A percentile compares a stretch with the other conserved stretches of the same genome.
These are phyloP conservation scores for Conus canariensis DNA, from an alignment of 2,888 invertebrate species.

Conservation along the genomic window DNA sequence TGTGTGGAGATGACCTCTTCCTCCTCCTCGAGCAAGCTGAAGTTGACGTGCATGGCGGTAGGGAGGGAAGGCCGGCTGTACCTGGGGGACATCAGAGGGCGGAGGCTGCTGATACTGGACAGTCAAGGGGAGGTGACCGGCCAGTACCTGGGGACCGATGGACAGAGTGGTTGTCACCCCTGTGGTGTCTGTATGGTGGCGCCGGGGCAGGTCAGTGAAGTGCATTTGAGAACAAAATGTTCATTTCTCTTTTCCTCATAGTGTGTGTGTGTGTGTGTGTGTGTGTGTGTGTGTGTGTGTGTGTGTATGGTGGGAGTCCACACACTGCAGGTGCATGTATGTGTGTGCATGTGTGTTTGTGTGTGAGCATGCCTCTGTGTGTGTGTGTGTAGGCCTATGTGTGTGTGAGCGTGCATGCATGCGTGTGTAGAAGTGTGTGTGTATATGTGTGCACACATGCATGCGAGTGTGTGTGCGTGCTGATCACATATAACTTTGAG, in stretches of 20 bases:
- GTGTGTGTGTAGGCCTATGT: neutral
- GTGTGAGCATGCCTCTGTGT: neutral
- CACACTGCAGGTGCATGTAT: too few relatives aligned
- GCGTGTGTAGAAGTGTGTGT: neutral
- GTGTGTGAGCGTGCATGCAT: neutral
- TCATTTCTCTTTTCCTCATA: neutral
- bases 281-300: neutral
- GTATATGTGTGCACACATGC: neutral
- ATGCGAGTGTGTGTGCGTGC: too few relatives aligned
- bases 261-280: neutral
- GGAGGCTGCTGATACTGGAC: constrained; percentile 32
- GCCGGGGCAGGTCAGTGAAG: constrained; percentile 17
- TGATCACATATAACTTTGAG: too few relatives aligned
- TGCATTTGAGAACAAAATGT: neutral
- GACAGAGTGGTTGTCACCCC: constrained; percentile 33
- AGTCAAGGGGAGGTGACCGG: constrained; percentile 18
- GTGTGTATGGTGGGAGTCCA: too few relatives aligned
- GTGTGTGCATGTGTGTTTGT: neutral
- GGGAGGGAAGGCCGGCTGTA: constrained; percentile 38
- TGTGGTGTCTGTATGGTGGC: constrained; percentile 38
- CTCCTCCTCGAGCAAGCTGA: neutral
- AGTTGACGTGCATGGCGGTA: constrained; percentile 40
- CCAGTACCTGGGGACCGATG: constrained; percentile 44
- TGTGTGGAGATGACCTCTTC: neutral
- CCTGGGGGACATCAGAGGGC: constrained; percentile 25